A percentile compares a stretch with the other conserved stretches of the same genome.
phyloP scores from a whole-genome alignment of 1,140 invertebrate species.

The Drosophila pseudoobscura region DNA sequence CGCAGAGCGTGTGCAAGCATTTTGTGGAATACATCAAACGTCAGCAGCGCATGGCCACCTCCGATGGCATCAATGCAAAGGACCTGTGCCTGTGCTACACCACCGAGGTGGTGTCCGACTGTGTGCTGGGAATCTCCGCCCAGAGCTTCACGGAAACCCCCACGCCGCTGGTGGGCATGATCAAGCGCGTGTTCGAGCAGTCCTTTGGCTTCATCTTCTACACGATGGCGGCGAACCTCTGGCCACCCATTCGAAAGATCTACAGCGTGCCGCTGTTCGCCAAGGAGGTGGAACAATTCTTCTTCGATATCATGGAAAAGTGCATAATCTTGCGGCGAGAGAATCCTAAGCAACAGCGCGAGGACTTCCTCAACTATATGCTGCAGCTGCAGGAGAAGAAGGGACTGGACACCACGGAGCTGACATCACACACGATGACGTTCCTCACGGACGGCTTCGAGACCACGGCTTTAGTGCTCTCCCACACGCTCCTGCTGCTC shows the following conservation, averaged over 20 bases:
- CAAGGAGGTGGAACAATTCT: slow-evolving; percentile 60
- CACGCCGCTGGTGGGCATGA: slow-evolving; percentile 44
- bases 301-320: slow-evolving; percentile 57
- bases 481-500: slow-evolving; percentile 43
- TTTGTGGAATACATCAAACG: slow-evolving; percentile 52
- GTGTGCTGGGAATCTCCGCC: slow-evolving; percentile 83
- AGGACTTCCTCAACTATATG: slow-evolving; percentile 82
- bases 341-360: slow-evolving; percentile 44
- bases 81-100: slow-evolving; percentile 79
- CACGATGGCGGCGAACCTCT: slow-evolving; percentile 26
- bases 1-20: slow-evolving; percentile 41
- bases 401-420: slow-evolving; percentile 26
- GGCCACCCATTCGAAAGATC: slow-evolving; percentile 47
- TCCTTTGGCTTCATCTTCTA: slow-evolving; percentile 43
- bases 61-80: slow-evolving; percentile 41
- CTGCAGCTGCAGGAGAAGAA: slow-evolving; percentile 77
- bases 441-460: slow-evolving; percentile 69
- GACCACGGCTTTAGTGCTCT: slow-evolving; percentile 51
- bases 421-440: slow-evolving; percentile 58
- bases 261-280: slow-evolving; percentile 40
- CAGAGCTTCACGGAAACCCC: slow-evolving; percentile 63
- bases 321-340: slow-evolving; percentile 61
- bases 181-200: slow-evolving; percentile 43
- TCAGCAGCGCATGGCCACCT: slow-evolving; percentile 39
- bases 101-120: slow-evolving; percentile 83